Evolutionary conservation across 2,113 vertebrate species (phyloP).

Genomic region (Polypterus bichir): DNA sequence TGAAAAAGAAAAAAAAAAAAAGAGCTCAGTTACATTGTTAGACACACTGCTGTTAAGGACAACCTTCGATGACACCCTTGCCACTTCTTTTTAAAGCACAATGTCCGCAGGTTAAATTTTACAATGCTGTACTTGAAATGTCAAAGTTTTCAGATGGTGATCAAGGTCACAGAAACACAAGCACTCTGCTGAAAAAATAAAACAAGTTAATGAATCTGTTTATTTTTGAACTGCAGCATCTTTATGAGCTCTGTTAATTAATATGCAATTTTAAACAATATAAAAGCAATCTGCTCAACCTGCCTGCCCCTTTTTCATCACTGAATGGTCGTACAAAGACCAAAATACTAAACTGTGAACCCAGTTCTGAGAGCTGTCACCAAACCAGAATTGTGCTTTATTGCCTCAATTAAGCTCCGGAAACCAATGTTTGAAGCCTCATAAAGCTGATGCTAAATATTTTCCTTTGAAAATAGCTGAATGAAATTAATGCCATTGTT

Average conservation of each 20-base stretch:
- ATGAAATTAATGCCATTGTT: too few relatives aligned
- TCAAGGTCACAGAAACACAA: background rate
- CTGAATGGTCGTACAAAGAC: background rate
- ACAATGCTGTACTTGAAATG: background rate
- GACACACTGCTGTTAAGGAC: too few relatives aligned
- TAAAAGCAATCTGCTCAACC: background rate
- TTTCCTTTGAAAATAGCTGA: too few relatives aligned
- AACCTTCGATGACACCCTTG: too few relatives aligned
- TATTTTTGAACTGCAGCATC: background rate
- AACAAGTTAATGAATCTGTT: background rate
- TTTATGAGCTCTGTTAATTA: background rate
- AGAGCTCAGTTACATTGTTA: too few relatives aligned
- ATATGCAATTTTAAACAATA: background rate
- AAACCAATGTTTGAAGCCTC: too few relatives aligned
- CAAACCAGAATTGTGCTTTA: too few relatives aligned
- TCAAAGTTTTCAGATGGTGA: background rate
- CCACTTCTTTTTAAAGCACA: background rate
- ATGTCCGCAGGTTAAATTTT: background rate
- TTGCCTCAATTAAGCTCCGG: too few relatives aligned
- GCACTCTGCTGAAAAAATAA: background rate
- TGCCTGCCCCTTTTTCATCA: background rate
- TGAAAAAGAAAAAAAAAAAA: too few relatives aligned
- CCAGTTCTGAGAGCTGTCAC: too few relatives aligned
- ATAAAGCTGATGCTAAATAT: too few relatives aligned
- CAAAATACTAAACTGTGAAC: too few relatives aligned